phyloP scores from a whole-genome alignment of 2,113 vertebrate genomes.

The Heteronetta atricapilla region DNA sequence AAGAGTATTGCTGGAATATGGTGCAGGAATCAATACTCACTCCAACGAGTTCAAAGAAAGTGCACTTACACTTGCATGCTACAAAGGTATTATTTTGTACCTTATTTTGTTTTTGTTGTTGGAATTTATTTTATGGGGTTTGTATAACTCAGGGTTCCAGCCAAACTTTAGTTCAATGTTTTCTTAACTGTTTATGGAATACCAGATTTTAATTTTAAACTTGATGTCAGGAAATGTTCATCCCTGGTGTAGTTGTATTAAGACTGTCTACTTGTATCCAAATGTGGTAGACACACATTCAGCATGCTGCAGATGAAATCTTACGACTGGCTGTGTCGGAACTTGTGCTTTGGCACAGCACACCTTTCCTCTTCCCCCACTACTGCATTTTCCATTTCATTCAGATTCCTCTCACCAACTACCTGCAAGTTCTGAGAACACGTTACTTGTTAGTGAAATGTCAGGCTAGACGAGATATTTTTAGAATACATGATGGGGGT shows the following conservation, averaged over 20 bases:
- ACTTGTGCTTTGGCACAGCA: background rate
- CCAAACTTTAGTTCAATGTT: background rate
- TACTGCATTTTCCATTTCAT: background rate
- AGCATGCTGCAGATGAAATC: background rate
- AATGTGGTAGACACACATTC: background rate
- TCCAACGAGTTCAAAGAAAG: conserved; percentile 99
- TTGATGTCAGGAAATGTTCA: accelerated
- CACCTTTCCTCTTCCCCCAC: background rate
- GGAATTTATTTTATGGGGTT: background rate
- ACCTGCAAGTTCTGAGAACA: background rate
- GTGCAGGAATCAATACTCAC: conserved; percentile 98
- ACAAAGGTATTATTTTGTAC: conserved; percentile 87
- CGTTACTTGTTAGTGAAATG: background rate
- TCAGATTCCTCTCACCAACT: background rate
- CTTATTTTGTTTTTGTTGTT: background rate
- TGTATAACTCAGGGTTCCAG: background rate
- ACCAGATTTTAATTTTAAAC: background rate
- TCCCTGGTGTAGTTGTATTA: background rate
- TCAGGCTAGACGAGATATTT: background rate
- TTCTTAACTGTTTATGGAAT: background rate
- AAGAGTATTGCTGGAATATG: conserved; percentile 94
- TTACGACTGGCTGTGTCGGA: background rate
- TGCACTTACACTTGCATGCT: conserved; percentile 97
- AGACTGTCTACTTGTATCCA: background rate
- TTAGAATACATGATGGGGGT: background rate